Conservation (phyloP, 2,113 vertebrate species). For the Oreotragus oreotragus region DNA sequence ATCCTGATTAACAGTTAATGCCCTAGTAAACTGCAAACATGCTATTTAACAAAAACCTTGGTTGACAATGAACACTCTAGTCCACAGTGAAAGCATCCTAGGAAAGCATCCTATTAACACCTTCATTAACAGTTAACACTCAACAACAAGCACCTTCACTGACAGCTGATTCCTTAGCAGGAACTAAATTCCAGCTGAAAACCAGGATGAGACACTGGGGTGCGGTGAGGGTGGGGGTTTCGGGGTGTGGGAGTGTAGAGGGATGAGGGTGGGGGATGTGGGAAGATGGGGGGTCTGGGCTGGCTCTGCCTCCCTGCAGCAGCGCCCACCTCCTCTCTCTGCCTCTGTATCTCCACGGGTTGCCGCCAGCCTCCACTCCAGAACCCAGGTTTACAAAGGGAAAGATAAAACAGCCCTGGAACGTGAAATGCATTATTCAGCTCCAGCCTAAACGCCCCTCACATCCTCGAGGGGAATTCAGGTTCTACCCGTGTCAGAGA, state of each 20-base stretch:
- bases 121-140: background rate
- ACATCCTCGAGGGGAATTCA: background rate
- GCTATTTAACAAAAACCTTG: background rate
- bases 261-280: background rate
- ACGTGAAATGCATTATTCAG: slow-evolving; percentile 26
- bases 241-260: background rate
- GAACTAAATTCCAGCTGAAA: background rate
- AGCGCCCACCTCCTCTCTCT: background rate
- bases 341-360: accelerated
- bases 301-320: accelerated
- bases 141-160: background rate
- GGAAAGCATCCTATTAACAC: background rate
- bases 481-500: slow-evolving; percentile 27
- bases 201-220: background rate
- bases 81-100: background rate
- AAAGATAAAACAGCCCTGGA: slow-evolving; percentile 39
- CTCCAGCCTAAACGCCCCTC: background rate
- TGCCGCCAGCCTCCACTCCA: accelerated
- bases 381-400: background rate
- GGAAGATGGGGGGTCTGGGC: background rate
- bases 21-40: background rate
- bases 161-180: background rate
- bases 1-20: background rate
- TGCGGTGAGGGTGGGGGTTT: accelerated
- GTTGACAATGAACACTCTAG: background rate